Conservation (phyloP, 1,140 invertebrate genomes). For the Macrosteles quadrilineatus region DNA sequence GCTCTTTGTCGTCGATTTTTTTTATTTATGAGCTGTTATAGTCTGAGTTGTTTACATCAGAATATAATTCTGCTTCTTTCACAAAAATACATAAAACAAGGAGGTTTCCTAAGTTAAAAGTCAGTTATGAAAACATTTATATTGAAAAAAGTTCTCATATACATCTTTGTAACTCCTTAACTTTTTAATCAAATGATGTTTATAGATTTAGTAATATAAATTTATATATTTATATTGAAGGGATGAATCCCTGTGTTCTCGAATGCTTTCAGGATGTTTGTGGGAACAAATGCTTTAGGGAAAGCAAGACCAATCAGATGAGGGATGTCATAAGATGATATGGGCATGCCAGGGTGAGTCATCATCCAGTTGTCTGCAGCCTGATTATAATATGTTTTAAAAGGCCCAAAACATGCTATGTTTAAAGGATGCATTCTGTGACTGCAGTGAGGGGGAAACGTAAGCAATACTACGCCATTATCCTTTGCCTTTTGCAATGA, state of each 20-base stretch:
- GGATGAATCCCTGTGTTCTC: slow-evolving; percentile 47
- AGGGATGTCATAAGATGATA: slow-evolving; percentile 55
- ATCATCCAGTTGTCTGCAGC: slow-evolving; percentile 51
- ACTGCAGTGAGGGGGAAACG: slow-evolving; percentile 53
- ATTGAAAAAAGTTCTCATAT: too few relatives aligned
- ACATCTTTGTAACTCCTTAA: too few relatives aligned
- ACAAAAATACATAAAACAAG: too few relatives aligned
- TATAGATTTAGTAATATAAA: too few relatives aligned
- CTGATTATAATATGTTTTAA: slow-evolving; percentile 49
- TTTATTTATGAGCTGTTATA: too few relatives aligned
- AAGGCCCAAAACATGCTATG: slow-evolving; percentile 47
- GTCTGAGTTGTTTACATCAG: too few relatives aligned
- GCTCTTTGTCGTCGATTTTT: too few relatives aligned
- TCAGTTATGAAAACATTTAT: too few relatives aligned
- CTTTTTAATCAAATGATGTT: too few relatives aligned
- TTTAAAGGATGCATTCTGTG: slow-evolving; percentile 55
- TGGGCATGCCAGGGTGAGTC: slow-evolving; percentile 51
- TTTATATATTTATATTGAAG: slow-evolving; percentile 48
- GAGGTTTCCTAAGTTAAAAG: too few relatives aligned
- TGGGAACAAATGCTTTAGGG: slow-evolving; percentile 46
- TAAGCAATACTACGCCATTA: slow-evolving; percentile 46
- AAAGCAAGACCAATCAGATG: slow-evolving; percentile 48
- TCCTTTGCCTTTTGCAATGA: slow-evolving; percentile 36
- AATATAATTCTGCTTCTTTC: too few relatives aligned
- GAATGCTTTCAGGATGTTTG: slow-evolving; percentile 53